These are phyloP conservation scores for Thamnaconus septentrionalis DNA, from an alignment of 2,113 vertebrate genomes.

Conservation along the genomic window DNA sequence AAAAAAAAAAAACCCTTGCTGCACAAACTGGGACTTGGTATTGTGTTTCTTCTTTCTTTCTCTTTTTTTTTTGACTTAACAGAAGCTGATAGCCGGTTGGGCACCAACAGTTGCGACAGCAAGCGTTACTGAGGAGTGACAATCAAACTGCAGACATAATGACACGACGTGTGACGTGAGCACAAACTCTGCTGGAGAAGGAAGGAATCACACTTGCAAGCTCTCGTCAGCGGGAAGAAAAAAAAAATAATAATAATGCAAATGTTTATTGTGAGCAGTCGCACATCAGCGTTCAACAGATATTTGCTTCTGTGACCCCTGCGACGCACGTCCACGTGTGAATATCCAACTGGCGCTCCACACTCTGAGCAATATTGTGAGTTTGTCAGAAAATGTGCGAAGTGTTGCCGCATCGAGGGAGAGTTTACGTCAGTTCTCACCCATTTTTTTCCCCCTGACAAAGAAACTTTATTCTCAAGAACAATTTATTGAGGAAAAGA, in stretches of 20 bases:
- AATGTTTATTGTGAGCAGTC: background rate
- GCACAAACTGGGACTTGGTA: constrained; percentile 47
- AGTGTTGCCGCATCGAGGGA: background rate
- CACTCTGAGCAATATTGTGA: background rate
- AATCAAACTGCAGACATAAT: constrained; percentile 6
- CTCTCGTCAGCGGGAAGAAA: no score
- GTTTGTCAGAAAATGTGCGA: background rate
- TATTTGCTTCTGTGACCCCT: background rate
- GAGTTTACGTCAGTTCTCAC: background rate
- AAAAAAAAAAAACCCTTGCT: constrained; percentile 32
- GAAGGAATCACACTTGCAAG: no score
- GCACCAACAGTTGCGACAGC: constrained; percentile 46
- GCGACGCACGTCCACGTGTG: background rate
- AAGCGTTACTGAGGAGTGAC: constrained; percentile 20
- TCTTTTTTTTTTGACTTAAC: constrained; percentile 34
- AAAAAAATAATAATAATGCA: no score
- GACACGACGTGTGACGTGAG: background rate
- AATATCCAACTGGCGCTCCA: constrained; percentile 2
- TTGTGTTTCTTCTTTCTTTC: constrained; percentile 48
- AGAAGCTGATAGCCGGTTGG: constrained; percentile 28
- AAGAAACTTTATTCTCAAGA: background rate
- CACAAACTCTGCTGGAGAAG: background rate
- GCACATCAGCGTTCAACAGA: constrained; percentile 1
- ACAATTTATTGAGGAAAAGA: no score
- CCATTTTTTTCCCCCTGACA: background rate